Evolutionary conservation across 1,140 invertebrate species (phyloP).

Genomic region (Drosophila prosaltans): DNA sequence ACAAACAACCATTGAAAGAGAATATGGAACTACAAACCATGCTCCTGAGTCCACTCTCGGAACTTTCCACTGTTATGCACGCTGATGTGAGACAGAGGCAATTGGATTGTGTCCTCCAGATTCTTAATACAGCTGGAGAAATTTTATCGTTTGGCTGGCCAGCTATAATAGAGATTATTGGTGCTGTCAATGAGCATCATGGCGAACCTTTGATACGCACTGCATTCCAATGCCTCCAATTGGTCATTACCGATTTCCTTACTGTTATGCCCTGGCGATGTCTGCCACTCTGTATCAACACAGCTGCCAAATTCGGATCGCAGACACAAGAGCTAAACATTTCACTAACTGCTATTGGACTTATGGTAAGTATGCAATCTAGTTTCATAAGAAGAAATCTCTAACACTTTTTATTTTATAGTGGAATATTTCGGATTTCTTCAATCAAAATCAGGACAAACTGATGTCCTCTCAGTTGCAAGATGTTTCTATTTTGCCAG

Average conservation of each 20-base stretch:
- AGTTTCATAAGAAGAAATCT: slow-evolving; percentile 40
- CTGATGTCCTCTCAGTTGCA: slow-evolving; percentile 88
- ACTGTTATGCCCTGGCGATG: slow-evolving; percentile 94
- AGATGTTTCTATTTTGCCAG: slow-evolving; percentile 90
- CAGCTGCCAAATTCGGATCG: slow-evolving; percentile 97
- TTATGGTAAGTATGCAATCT: slow-evolving; percentile 89
- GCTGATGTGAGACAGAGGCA: slow-evolving; percentile 97
- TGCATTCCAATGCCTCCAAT: slow-evolving; percentile 97
- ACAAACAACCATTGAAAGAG: slow-evolving; percentile 91
- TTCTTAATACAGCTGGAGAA: slow-evolving; percentile 96
- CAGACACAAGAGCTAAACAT: slow-evolving; percentile 99
- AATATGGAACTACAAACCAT: slow-evolving; percentile 94
- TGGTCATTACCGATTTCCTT: slow-evolving; percentile 98
- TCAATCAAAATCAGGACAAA: slow-evolving; percentile 97
- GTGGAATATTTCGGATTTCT: slow-evolving; percentile 99
- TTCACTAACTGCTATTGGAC: slow-evolving; percentile 97
- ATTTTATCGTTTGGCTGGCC: slow-evolving; percentile 97
- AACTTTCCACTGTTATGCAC: slow-evolving; percentile 94
- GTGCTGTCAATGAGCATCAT: slow-evolving; percentile 95
- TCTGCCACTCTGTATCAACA: slow-evolving; percentile 95
- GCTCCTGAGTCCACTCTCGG: slow-evolving; percentile 93
- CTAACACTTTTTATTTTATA: slow-evolving; percentile 73
- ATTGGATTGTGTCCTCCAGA: slow-evolving; percentile 96
- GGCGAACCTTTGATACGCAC: slow-evolving; percentile 95
- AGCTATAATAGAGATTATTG: slow-evolving; percentile 96